Base-by-base conservation (phyloP, 2,797 vertebrate genomes). In the Benthosema pterotum region DNA sequence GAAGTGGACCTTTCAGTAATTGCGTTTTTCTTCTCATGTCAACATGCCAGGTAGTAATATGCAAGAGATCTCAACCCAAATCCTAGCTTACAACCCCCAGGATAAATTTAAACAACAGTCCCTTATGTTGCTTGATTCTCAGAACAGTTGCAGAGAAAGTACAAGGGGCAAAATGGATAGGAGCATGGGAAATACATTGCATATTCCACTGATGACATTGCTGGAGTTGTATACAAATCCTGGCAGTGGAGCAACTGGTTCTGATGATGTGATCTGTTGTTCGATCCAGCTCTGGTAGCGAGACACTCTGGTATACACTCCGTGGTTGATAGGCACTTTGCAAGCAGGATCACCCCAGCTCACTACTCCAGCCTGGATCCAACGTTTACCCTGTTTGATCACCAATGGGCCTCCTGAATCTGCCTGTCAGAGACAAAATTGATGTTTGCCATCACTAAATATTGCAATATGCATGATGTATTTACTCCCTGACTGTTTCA, bases 381-480 rank as follows among this genome's bases (percentile, higher is more conserved):
- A 91, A 4, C 2, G 17, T 1, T 1, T 1, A 0, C 0, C 15
- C 69, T 79, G 68, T 38, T 87, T 82, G 46, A 2, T 60, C 38
- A 87, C 79, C 79, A 86, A 0, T 0, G 90, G 87, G 28, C 90
- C 86, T 0, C 90, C 90, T 0, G 84, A 86, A 5, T 89, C 87
- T 0, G 84, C 88, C 88, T 90, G 72, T 14, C 60, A 4, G 68
- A 53, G 17, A 42, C 43, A 15, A 16, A 5, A 19, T 15, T 12
- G 28, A 32, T 8, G 28, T 32, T 32, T 32, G 28, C 28, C 28
- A 32, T 32, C 28, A 32, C 28, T 32, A 32, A 38, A 38, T 38
- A 11, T 38, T 11, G 7, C 32, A 38, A 38, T 38, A 38, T 7
- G 32, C 6, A 38, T 38, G 1, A 38, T 38, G 32, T 38, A 38